These are phyloP conservation scores for Arctocebus calabarensis DNA, from an alignment of 2,797 vertebrate species.

Conservation along the genomic window DNA sequence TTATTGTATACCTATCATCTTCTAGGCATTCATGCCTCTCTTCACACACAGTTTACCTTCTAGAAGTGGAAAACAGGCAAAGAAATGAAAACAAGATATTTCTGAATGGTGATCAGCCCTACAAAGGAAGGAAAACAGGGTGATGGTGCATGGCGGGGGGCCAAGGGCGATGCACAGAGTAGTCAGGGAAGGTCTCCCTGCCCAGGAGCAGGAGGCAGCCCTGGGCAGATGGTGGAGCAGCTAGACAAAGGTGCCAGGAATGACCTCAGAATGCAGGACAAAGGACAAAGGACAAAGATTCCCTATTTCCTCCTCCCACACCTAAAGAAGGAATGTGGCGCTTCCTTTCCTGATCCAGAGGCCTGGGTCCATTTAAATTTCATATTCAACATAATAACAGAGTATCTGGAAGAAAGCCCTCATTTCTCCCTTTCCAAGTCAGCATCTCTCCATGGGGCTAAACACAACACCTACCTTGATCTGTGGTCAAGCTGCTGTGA, in stretches of 20 bases:
- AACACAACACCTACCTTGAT: slow-evolving; percentile 52
- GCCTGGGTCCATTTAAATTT: background rate
- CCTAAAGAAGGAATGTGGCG: background rate
- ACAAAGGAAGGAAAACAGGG: background rate
- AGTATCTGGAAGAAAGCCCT: slow-evolving; percentile 5
- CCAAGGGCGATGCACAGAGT: background rate
- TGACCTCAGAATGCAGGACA: background rate
- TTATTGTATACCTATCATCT: background rate
- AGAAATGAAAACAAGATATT: background rate
- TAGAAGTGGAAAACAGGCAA: background rate
- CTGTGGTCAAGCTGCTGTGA: slow-evolving; percentile 38
- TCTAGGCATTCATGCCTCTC: background rate
- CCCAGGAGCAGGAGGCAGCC: background rate
- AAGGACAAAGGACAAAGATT: background rate
- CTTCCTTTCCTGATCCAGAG: background rate
- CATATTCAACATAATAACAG: slow-evolving; percentile 48
- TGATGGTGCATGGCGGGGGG: background rate
- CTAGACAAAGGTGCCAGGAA: background rate
- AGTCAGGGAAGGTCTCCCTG: background rate
- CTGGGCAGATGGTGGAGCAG: fast-evolving
- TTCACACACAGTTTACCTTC: background rate
- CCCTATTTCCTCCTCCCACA: background rate
- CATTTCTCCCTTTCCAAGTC: background rate
- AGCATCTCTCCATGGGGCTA: background rate
- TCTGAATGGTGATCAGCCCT: background rate